Percentiles rank a stretch among this genome's conserved stretches.
These are phyloP conservation scores for Semicossyphus pulcher DNA, from an alignment of 2,113 vertebrate species.

Conservation along the genomic window DNA sequence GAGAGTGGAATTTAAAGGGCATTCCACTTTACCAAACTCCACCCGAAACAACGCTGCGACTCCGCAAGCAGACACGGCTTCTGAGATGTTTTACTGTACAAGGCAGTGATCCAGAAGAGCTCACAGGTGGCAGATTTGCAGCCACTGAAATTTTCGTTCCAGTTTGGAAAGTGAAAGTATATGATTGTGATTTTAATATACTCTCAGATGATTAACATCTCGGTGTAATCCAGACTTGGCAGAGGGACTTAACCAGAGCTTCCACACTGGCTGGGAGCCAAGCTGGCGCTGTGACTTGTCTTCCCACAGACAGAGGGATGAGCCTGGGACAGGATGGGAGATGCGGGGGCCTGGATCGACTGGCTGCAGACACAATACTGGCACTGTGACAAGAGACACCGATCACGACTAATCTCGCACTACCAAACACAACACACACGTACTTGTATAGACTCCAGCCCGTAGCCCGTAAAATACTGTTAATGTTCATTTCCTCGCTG, in stretches of 20 bases:
- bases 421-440: constrained; percentile 37
- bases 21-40: constrained; percentile 57
- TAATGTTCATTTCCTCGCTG: not conserved
- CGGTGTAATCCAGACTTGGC: constrained; percentile 75
- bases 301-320: constrained; percentile 79
- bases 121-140: constrained; percentile 12
- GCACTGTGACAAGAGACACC: constrained; percentile 77
- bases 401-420: constrained; percentile 74
- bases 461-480: not conserved
- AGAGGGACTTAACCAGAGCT: constrained; percentile 66
- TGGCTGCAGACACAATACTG: constrained; percentile 85
- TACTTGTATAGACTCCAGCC: not conserved
- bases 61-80: constrained; percentile 18
- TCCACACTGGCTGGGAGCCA: constrained; percentile 71
- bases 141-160: constrained; percentile 12
- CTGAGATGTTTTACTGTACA: constrained; percentile 1
- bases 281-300: constrained; percentile 74
- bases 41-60: constrained; percentile 43
- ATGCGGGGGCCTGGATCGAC: constrained; percentile 71
- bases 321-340: constrained; percentile 74
- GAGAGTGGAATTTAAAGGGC: constrained; percentile 66
- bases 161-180: constrained; percentile 46
- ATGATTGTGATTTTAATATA: constrained; percentile 59
- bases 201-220: constrained; percentile 71
- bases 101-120: constrained; percentile 2